These are phyloP conservation scores for Pseudococcus viburni DNA, from an alignment of 2,888 invertebrate species.

Conservation along the genomic window DNA sequence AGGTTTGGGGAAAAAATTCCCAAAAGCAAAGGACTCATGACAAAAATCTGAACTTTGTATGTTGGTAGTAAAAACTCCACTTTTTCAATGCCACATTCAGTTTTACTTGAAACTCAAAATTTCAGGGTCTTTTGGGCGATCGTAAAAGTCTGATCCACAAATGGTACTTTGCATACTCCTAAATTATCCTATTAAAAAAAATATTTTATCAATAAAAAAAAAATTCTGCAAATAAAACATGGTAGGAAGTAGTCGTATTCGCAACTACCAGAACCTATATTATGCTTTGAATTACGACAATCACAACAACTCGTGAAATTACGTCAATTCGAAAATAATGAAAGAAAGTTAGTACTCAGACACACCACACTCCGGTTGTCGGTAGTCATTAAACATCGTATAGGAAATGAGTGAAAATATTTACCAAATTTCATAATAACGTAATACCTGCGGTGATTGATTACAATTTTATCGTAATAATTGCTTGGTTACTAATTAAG, in stretches of 20 bases:
- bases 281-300: not conserved
- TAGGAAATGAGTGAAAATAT: slow-evolving; percentile 3
- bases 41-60: no score
- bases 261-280: not conserved
- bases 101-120: no score
- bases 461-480: no score
- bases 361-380: not conserved
- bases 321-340: not conserved
- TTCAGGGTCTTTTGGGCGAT: no score
- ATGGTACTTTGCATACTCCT: no score
- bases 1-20: no score
- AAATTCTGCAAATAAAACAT: not conserved
- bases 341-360: not conserved
- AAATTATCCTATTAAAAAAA: not conserved
- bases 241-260: not conserved
- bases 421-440: not conserved
- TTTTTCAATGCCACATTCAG: no score
- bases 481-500: no score
- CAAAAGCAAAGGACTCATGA: no score
- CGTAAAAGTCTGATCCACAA: no score
- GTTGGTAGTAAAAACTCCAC: no score
- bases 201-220: not conserved
- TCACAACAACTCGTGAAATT: not conserved
- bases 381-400: not conserved
- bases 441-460: no score